Evolutionary conservation across 2,113 vertebrate genomes (phyloP), one percentile per base, ranked within the genome.

Genomic region (Sorex fumeus): DNA sequence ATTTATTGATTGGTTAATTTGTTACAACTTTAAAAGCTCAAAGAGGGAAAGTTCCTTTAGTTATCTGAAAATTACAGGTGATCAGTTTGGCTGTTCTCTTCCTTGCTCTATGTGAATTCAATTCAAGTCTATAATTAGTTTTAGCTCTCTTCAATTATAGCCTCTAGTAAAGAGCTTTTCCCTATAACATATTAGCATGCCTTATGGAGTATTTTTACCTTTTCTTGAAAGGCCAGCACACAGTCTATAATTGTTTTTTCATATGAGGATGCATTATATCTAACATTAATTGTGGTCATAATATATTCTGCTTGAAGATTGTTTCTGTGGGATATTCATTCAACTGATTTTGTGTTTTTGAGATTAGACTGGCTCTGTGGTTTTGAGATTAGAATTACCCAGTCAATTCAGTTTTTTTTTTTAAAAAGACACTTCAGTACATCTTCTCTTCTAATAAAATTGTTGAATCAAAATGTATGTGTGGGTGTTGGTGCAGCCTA

Each of bases 21-120:
- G 72, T 93, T 79, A 85, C 3, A 79, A 71, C 45, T 96, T 87
- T 47, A 75, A 94, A 87, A 88, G 47, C 67, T 87, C 79, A 91
- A 69, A 90, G 43, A 70, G 81, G 91, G 79, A 91, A 62, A 57
- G 21, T 75, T 92, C 50, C 43, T 92, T 87, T 78, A 87, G 87
- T 92, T 95, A 93, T 79, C 91, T 94, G 91, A 91, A 96, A 92
- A 94, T 93, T 91, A 91, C 25, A 85, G 91, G 87, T 93, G 84
- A 93, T 93, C 60, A n/a, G n/a, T 79, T 81, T 82, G 43, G 64
- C 50, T 88, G 66, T 72, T 88, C 76, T 94, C 45, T 36, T 80
- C 62, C 53, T 92, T 77, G 40, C 72, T 40, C 40, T 85, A n/a
- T 57, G 71, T 87, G 93, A 90, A 91, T 94, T 93, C 80, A 64